These are phyloP conservation scores for Nesospiza acunhae DNA, from an alignment of 2,113 vertebrate genomes.

Conservation along the genomic window DNA sequence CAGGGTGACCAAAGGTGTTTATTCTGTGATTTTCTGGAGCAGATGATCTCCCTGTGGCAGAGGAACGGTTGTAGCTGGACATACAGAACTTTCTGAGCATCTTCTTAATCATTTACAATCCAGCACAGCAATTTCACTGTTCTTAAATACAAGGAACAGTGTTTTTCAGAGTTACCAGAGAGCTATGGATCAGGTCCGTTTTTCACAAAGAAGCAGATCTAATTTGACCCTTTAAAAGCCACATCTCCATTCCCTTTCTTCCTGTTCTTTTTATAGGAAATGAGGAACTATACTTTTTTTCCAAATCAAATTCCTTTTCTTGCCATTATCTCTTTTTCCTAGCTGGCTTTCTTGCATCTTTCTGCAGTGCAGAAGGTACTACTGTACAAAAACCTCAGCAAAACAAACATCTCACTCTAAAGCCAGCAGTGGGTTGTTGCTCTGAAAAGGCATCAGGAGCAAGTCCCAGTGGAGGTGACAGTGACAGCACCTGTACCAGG, in stretches of 20 bases:
- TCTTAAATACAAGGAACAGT: background rate
- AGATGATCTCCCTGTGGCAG: accelerated
- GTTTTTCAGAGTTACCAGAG: background rate
- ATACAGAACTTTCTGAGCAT: background rate
- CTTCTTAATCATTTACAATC: background rate
- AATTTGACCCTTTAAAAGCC: background rate
- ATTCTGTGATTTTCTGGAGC: background rate
- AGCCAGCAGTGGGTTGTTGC: background rate
- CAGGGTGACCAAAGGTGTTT: accelerated
- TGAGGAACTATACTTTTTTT: background rate
- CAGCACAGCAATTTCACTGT: background rate
- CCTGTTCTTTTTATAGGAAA: background rate
- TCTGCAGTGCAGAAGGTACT: background rate
- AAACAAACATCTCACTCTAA: background rate
- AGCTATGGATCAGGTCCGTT: background rate
- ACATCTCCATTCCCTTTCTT: background rate
- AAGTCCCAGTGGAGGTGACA: background rate
- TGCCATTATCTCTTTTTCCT: background rate
- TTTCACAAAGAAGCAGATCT: background rate
- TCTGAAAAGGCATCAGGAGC: background rate
- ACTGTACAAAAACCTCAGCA: background rate
- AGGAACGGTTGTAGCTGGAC: background rate
- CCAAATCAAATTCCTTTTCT: background rate
- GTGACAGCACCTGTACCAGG: background rate
- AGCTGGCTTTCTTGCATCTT: background rate